Percentiles rank a stretch among this genome's conserved stretches.
These are phyloP conservation scores for Oncorhynchus nerka DNA, from an alignment of 2,113 vertebrate genomes.

Conservation along the genomic window DNA sequence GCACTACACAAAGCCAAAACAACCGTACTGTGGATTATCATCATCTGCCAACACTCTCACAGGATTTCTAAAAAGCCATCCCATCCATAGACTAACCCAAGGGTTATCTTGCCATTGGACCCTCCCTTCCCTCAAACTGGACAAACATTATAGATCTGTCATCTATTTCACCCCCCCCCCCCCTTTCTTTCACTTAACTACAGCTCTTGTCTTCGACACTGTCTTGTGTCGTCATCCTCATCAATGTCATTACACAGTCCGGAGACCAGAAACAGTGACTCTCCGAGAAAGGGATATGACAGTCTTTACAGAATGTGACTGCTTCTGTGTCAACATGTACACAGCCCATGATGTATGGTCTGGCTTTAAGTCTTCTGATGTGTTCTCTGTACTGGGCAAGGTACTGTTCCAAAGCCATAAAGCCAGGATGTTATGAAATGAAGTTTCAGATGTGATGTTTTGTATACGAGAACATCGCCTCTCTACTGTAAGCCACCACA, in stretches of 20 bases:
- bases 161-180: constrained; percentile 12
- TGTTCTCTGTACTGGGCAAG: constrained; percentile 74
- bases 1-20: constrained; percentile 48
- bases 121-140: constrained; percentile 26
- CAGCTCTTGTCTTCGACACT: constrained; percentile 21
- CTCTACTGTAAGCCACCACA: constrained; percentile 88
- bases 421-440: constrained; percentile 70
- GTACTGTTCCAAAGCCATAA: constrained; percentile 80
- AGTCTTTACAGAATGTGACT: constrained; percentile 67
- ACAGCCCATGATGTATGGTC: constrained; percentile 57
- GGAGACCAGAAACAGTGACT: constrained; percentile 26
- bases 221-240: constrained; percentile 2
- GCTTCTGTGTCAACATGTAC: constrained; percentile 65
- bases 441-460: constrained; percentile 79
- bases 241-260: constrained; percentile 19
- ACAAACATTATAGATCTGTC: constrained; percentile 4
- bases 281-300: constrained; percentile 19
- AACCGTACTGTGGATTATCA: constrained; percentile 45
- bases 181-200: constrained; percentile 6
- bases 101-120: constrained; percentile 23
- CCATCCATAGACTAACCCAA: constrained; percentile 37
- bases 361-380: constrained; percentile 78
- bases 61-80: constrained; percentile 49
- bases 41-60: constrained; percentile 29
- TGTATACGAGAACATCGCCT: constrained; percentile 80